Conservation (phyloP, 2,113 vertebrate genomes). For the Percopsis transmontana region DNA sequence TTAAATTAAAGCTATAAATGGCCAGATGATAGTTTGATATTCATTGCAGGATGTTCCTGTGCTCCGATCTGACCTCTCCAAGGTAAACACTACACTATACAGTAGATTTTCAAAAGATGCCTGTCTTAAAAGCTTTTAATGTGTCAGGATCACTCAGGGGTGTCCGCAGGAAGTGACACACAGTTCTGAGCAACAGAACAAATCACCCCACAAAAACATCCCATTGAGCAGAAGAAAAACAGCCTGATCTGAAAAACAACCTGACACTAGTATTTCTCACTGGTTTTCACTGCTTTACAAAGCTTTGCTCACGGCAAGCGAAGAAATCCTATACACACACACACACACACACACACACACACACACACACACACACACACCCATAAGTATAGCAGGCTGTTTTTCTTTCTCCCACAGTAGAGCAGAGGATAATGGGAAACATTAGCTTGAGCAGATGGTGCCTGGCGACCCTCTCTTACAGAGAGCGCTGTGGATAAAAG, state of each 20-base stretch:
- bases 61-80: not conserved
- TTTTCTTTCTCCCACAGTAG: conserved; percentile 54
- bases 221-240: not conserved
- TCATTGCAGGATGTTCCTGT: no score
- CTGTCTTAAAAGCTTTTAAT: conserved; percentile 24
- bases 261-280: conserved; percentile 21
- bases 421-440: conserved; percentile 69
- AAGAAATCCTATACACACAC: not conserved
- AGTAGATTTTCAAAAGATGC: not conserved
- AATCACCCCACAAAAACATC: conserved; percentile 39
- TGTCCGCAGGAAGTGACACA: conserved; percentile 25
- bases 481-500: conserved; percentile 54
- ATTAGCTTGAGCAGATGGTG: conserved; percentile 72
- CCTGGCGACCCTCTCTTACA: conserved; percentile 53
- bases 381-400: conserved; percentile 40
- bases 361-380: conserved; percentile 32
- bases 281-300: conserved; percentile 16
- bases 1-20: conserved; percentile 38
- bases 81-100: not conserved
- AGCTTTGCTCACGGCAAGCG: conserved; percentile 30
- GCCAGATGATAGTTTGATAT: conserved; percentile 1
- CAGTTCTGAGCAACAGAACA: conserved; percentile 11
- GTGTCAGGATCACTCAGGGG: conserved; percentile 1
- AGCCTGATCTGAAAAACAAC: conserved; percentile 19
- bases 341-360: not conserved